Evolutionary conservation across 2,113 vertebrate genomes (phyloP), one percentile per base, ranked within the genome.

Genomic region (Sitta europaea): DNA sequence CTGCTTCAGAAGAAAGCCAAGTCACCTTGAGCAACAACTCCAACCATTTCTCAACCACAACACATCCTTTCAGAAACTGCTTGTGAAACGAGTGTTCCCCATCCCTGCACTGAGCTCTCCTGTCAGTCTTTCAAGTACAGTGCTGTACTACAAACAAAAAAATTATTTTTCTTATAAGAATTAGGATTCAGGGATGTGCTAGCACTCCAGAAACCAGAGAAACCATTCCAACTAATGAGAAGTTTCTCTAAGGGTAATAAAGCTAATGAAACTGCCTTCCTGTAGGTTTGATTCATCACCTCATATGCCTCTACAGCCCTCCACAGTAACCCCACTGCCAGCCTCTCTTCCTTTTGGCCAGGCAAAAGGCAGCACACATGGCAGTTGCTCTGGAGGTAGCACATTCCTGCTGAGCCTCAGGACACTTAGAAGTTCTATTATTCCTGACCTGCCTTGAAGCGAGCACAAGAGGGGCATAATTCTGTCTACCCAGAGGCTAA

Each of bases 401-500:
- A 53, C 20, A 25, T n/a, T 35, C 1, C 0, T 51, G 8, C 11
- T 35, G 24, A 28, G 31, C 19, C 29, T 28, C 55, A 14, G 23
- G 33, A 42, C 14, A 29, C 29, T 45, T 8, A 9, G 12, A 78
- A 80, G 42, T 28, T 9, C 3, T 0, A 0, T 29, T 57, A 36
- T 10, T 62, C 36, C 74, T 38, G 11, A 40, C 31, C 55, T 40
- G 17, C 25, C 28, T 55, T 14, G 14, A 40, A 11, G 8, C 20
- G 14, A 75, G 14, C 8, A 20, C 6, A 66, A 14, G 13, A 40
- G 0, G 2, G 48, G 9, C 21, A 27, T 12, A 50, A 50, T 12
- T 58, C 61, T 62, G 20, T 9, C 22, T 31, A 6, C 5, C 8
- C 50, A 51, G 5, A 47, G 5, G 6, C 11, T 25, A 59, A 11